Base-by-base conservation (phyloP, 2,797 vertebrate species). In the Pachyuromys duprasi region DNA sequence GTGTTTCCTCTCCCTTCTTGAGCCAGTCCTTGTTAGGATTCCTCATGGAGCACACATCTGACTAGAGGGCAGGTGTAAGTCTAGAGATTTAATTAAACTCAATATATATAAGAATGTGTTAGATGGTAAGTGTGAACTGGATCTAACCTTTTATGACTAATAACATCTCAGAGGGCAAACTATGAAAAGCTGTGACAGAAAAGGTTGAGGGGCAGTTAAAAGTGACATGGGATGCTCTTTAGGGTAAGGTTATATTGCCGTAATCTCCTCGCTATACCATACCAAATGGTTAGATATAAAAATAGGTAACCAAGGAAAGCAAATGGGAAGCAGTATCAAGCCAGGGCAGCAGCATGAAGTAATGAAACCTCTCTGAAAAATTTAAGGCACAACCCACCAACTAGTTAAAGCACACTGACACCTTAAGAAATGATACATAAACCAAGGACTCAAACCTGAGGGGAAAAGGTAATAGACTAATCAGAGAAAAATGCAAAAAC, bases 11-110 rank as follows among this genome's bases (percentile, higher is more conserved):
- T 69, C 31, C 20, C 62, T 81, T 84, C 92, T 45, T 80, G 24
- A 89, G 81, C 33, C 84, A n/a, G 15, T 75, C 63, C 45, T 96
- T 89, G 15, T 86, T 49, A 49, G 89, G 78, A 89, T 62, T 67
- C 74, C 26, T 36, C 49, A 0, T 74, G 80, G 78, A 80, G 84
- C 26, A 86, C 12, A 80, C 5, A 20, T 18, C 9, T 75, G 28
- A 76, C 12, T 57, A 70, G 39, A 57, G 3, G 89, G 62, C 15
- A 72, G 49, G 33, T 39, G 75, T 7, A 75, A 93, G 53, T 26
- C 18, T 57, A 69, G 39, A 88, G 4, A 24, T 81, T 94, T 82
- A 89, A 36, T 72, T 67, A 39, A 84, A 79, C 31, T 81, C 84
- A 67, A 17, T 3, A 39, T 49, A 60, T 53, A 28, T 12, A 45